These are phyloP conservation scores for Megaustenia siamemsis DNA, from an alignment of 2,888 invertebrate genomes.

Conservation along the genomic window DNA sequence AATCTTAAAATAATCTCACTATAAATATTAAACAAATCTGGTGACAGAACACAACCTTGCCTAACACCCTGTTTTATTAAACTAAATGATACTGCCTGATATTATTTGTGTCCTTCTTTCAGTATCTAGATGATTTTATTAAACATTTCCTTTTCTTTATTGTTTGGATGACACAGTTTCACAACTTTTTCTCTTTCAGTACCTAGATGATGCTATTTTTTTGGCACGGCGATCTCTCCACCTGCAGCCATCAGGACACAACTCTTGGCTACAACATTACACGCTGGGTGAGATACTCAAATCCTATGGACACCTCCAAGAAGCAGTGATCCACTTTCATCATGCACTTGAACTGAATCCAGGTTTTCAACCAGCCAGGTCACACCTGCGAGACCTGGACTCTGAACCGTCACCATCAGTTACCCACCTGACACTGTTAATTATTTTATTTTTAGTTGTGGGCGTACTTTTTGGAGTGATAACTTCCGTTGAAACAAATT, in stretches of 20 bases:
- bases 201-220: slow-evolving; percentile 93
- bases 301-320: slow-evolving; percentile 90
- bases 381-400: slow-evolving; percentile 90
- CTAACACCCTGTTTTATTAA: no score
- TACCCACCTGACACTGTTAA: slow-evolving; percentile 91
- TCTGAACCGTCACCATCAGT: slow-evolving; percentile 83
- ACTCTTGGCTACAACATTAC: slow-evolving; percentile 94
- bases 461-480: slow-evolving; percentile 89
- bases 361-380: slow-evolving; percentile 90
- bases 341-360: slow-evolving; percentile 91
- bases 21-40: no score
- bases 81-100: no score
- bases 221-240: slow-evolving; percentile 91
- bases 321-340: slow-evolving; percentile 90
- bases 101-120: neutral
- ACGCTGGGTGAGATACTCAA: slow-evolving; percentile 94
- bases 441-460: slow-evolving; percentile 90
- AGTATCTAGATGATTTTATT: neutral
- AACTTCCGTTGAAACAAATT: slow-evolving; percentile 85
- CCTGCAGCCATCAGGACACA: slow-evolving; percentile 90
- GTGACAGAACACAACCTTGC: no score
- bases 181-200: slow-evolving; percentile 83
- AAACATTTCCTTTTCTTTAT: neutral
- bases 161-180: neutral
- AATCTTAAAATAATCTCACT: no score